Base-by-base conservation (phyloP, 2,888 invertebrate genomes). In the Agriopis aurantiaria region DNA sequence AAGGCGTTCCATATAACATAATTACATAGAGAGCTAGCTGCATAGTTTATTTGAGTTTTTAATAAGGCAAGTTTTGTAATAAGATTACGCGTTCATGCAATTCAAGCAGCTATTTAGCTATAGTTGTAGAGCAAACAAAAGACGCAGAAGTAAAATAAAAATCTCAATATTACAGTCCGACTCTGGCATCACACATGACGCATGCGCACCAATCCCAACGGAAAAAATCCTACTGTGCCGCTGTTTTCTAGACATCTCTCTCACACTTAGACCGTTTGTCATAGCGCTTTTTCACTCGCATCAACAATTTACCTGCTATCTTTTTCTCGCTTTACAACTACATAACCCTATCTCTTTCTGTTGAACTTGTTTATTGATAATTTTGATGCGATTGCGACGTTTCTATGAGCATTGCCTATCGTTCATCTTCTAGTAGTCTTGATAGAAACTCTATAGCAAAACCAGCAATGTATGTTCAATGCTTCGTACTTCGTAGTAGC, bases 141-240 rank as follows among this genome's bases (percentile, higher is more conserved):
- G 33, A 33, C 33, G 33, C 33, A 33, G 33, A 33, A 1, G 33
- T 41, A 12, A 55, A 40, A 57, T 11, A 17, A 43, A 45, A 45
- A 41, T 14, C 8, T 48, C 2, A 48, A 23, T 3, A 48, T 58
- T 46, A n/a, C 9, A 53, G 14, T 60, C n/a, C 85, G 75, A 61
- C 83, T 85, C 93, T 92, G 92, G 51, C 40, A 65, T 75, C 76
- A 75, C 75, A 72, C 82, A 86, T 93, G 89, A 92, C 93, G 93
- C 93, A 93, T 93, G 94, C 93, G 93, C 89, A 88, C 89, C 90
- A 90, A 91, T 88, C 88, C 79, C 84, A 79, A 84, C 80, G 78
- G 78, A 83, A 85, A 86, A 86, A 85, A 80, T 83, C 78, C 80
- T 84, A 82, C 85, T 85, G 86, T 80, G 80, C 75, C 76, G 77